Evolutionary conservation across 2,113 vertebrate species (phyloP).

Genomic region (Plecturocebus donacophilus): DNA sequence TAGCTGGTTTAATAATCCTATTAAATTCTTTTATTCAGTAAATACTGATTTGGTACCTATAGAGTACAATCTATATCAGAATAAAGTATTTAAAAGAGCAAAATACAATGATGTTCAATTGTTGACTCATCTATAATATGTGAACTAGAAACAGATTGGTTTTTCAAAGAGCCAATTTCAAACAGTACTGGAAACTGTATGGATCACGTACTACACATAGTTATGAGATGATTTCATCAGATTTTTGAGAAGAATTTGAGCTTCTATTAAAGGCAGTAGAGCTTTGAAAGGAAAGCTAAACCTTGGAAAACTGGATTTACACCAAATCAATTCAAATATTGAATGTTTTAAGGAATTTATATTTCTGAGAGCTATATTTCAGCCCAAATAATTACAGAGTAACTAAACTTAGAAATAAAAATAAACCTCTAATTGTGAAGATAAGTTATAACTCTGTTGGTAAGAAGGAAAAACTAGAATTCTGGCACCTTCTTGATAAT

Average conservation of each 20-base stretch:
- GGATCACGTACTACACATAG: constrained; percentile 62
- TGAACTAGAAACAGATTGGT: constrained; percentile 60
- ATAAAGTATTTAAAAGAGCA: constrained; percentile 18
- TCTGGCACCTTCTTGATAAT: constrained; percentile 26
- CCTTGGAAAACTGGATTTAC: constrained; percentile 59
- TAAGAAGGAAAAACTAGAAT: constrained; percentile 47
- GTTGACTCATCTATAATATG: constrained; percentile 37
- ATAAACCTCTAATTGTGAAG: constrained; percentile 51
- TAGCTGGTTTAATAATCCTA: constrained; percentile 29
- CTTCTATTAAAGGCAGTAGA: constrained; percentile 56
- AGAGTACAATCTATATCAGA: background rate
- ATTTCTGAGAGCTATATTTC: constrained; percentile 48
- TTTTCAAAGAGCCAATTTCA: constrained; percentile 44
- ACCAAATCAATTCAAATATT: constrained; percentile 66
- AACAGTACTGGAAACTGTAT: constrained; percentile 55
- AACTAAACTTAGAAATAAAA: constrained; percentile 53
- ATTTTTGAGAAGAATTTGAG: constrained; percentile 62
- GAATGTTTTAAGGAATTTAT: constrained; percentile 55
- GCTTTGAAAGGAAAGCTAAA: constrained; percentile 67
- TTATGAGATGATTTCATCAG: constrained; percentile 68
- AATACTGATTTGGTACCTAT: background rate
- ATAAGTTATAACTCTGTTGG: constrained; percentile 48
- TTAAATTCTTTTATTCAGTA: constrained; percentile 1
- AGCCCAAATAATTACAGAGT: constrained; percentile 42
- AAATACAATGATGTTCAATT: constrained; percentile 18